phyloP scores from a whole-genome alignment of 1,140 invertebrate species.

The Aphis craccivora region DNA sequence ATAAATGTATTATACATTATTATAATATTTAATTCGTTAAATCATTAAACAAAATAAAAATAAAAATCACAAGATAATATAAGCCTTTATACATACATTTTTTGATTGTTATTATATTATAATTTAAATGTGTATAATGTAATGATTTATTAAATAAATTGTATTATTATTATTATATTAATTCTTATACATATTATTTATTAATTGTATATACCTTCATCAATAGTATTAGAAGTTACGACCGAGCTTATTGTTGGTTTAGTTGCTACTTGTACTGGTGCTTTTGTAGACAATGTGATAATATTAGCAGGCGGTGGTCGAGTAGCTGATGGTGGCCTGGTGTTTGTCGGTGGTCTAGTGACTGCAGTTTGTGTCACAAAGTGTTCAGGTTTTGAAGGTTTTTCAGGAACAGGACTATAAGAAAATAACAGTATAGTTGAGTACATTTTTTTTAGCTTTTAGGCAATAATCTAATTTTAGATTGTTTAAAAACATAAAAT shows the following conservation, averaged over 20 bases:
- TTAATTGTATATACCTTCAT: slow-evolving; percentile 13
- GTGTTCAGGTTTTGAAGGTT: slow-evolving; percentile 19
- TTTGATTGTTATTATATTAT: no score
- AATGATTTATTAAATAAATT: no score
- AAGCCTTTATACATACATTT: no score
- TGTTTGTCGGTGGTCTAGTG: slow-evolving; percentile 30
- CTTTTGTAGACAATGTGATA: slow-evolving; percentile 34
- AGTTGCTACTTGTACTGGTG: slow-evolving; percentile 26
- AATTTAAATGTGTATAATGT: no score
- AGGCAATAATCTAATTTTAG: no score
- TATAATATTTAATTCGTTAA: neutral
- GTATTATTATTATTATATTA: neutral
- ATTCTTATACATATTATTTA: neutral
- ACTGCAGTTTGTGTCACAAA: neutral
- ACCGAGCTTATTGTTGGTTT: slow-evolving; percentile 12
- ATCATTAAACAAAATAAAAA: neutral
- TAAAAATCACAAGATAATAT: no score
- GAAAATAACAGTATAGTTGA: neutral
- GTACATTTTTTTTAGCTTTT: neutral
- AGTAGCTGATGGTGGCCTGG: neutral
- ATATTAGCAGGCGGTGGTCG: slow-evolving; percentile 29
- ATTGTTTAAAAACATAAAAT: neutral
- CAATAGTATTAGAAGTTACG: neutral
- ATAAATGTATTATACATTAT: neutral
- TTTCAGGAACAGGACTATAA: slow-evolving; percentile 3